A percentile compares a stretch with the other conserved stretches of the same genome.
These are phyloP conservation scores for Podotricha telesiphe DNA, from an alignment of 2,888 invertebrate genomes.

Conservation along the genomic window DNA sequence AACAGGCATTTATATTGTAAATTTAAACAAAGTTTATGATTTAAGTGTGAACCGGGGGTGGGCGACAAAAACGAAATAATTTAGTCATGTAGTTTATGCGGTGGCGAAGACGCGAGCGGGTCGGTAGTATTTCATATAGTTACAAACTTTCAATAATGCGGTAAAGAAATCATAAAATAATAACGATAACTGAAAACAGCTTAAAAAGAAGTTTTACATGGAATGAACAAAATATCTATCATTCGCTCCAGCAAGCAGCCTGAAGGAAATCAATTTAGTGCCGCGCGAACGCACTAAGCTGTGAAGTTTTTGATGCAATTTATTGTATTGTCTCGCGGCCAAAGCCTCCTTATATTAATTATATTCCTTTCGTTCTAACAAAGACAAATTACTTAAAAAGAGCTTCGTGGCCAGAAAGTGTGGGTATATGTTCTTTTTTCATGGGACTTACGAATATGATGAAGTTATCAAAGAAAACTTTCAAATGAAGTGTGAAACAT, in stretches of 20 bases:
- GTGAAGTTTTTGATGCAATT: conserved; percentile 36
- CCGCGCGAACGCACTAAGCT: conserved; percentile 25
- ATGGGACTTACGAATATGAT: no score
- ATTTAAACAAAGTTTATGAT: no score
- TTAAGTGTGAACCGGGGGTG: no score
- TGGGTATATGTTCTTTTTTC: no score
- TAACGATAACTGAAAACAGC: not conserved
- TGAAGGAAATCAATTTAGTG: conserved; percentile 27
- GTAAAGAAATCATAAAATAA: not conserved
- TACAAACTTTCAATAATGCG: not conserved
- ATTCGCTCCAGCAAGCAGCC: conserved; percentile 13
- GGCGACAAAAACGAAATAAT: no score
- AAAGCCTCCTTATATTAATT: conserved; percentile 32
- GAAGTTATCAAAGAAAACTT: no score
- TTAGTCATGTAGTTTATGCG: no score
- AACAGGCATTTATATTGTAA: no score
- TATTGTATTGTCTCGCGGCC: conserved; percentile 34
- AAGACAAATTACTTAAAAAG: conserved; percentile 3
- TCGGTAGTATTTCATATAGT: no score
- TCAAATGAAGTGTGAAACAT: no score
- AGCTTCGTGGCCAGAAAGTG: not conserved
- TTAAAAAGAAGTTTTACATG: conserved; percentile 14
- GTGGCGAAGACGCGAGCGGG: no score
- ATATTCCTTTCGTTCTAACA: conserved; percentile 28
- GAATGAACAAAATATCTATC: conserved; percentile 12